A percentile compares a stretch with the other conserved stretches of the same genome.
These are phyloP conservation scores for Dryococelus australis DNA, from an alignment of 2,888 invertebrate genomes.

Conservation along the genomic window DNA sequence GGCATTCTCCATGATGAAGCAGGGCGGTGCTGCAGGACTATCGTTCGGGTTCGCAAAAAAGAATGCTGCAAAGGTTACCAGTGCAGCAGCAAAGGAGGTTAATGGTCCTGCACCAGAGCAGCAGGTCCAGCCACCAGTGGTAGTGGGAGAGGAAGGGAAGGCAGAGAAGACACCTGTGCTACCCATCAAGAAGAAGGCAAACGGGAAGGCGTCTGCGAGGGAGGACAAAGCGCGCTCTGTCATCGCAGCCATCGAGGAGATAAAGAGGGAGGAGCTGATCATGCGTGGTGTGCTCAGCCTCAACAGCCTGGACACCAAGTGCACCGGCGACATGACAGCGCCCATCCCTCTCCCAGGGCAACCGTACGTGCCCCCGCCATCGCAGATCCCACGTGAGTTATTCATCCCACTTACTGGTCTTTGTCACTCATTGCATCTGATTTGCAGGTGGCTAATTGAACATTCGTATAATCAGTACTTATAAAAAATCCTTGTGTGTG, in stretches of 20 bases:
- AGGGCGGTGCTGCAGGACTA: constrained; percentile 47
- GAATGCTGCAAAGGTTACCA: constrained; percentile 38
- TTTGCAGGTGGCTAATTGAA: background rate
- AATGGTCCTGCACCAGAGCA: background rate
- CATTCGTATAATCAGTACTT: background rate
- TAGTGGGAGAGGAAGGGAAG: constrained; percentile 26
- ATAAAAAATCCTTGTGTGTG: background rate
- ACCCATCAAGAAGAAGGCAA: constrained; percentile 37
- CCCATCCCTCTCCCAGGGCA: constrained; percentile 38
- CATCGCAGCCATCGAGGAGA: constrained; percentile 47
- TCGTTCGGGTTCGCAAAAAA: constrained; percentile 45
- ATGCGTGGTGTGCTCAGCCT: constrained; percentile 40
- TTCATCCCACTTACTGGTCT: background rate
- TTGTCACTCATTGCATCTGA: too few species aligned
- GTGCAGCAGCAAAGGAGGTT: constrained; percentile 8
- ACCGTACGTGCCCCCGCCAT: constrained; percentile 29
- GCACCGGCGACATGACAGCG: constrained; percentile 36
- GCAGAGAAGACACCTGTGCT: background rate
- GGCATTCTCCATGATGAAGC: constrained; percentile 56
- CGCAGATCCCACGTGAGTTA: constrained; percentile 34
- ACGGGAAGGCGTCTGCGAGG: constrained; percentile 37
- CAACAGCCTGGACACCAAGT: constrained; percentile 22
- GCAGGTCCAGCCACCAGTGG: background rate
- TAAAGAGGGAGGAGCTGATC: constrained; percentile 44
- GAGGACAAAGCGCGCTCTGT: constrained; percentile 44